Base-by-base conservation (phyloP, 1,140 invertebrate species). In the Nasonia vitripennis region DNA sequence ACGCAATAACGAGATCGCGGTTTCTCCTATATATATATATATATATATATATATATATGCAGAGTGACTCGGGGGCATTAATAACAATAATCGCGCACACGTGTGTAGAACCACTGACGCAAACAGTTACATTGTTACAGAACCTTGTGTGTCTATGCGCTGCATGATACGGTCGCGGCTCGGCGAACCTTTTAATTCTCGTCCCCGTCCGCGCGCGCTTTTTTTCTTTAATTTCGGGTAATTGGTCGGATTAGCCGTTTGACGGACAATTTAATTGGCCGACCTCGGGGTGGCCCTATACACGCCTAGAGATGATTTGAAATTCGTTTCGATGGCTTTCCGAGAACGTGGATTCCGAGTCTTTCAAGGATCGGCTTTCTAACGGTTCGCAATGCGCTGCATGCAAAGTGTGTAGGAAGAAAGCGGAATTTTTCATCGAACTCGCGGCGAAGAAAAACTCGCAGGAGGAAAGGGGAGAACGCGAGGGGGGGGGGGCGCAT, bases 1-100 rank as follows among this genome's bases (percentile, higher is more conserved):
- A 67, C 77, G 77, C 45, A 78, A 77, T 77, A 77, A 77, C 74
- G 41, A 77, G 74, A 77, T 77, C 74, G 74, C 77, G 45, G 20
- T 51, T 41, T 37, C 73, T 74, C 31, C 14, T 74, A 6, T 62
- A 62, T 71, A 41, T 14, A 73, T 27, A 27, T 27, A 27, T 27
- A 27, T 27, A 27, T 27, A 27, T 27, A 27, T 27, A 27, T 27
- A 27, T 27, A 27, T 27, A 27, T 27, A 27, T 27, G 17, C 37
- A 20, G 14, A 20, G 5, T 27, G 27, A 45, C 75, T 7, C n/a
- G 20, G 51, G 77, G 62, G 27, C 23, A 67, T 78, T 67, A 67
- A 78, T 78, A 67, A 37, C 14, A 67, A 71, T 77, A 77, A 77
- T 68, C 78, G 51, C 78, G 14, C 23, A n/a, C 17, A 2, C 67